Percentiles rank a stretch among this genome's conserved stretches.
phyloP scores from a whole-genome alignment of 2,113 vertebrate species.

The Platysternon megacephalum region DNA sequence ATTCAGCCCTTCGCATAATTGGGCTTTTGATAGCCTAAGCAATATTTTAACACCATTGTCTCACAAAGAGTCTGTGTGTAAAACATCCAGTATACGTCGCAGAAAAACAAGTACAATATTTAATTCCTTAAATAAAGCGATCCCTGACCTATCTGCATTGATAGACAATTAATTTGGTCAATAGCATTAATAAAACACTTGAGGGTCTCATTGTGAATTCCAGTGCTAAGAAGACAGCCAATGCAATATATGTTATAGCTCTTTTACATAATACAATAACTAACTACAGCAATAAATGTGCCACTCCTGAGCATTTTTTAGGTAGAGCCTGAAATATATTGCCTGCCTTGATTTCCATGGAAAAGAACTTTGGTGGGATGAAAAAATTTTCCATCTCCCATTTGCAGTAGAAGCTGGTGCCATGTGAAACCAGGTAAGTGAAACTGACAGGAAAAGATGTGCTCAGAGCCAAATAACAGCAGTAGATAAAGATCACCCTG shows the following conservation, averaged over 20 bases:
- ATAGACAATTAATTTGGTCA: neutral
- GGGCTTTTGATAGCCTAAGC: neutral
- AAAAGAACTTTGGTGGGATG: constrained; percentile 62
- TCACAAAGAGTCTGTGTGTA: neutral
- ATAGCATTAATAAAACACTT: neutral
- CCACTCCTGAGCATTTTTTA: neutral
- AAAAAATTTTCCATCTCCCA: constrained; percentile 14
- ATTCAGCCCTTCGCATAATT: neutral
- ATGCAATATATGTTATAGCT: constrained; percentile 3
- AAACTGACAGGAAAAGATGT: constrained; percentile 38
- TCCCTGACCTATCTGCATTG: neutral
- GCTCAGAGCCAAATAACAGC: constrained; percentile 49
- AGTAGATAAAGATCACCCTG: constrained; percentile 49
- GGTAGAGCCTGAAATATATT: neutral
- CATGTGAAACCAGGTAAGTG: constrained; percentile 49
- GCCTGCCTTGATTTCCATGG: neutral
- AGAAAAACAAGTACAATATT: neutral
- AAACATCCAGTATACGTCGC: neutral
- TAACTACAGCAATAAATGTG: constrained; percentile 6
- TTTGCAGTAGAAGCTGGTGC: constrained; percentile 35
- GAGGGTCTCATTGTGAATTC: neutral
- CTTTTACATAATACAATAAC: constrained; percentile 27
- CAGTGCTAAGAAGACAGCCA: neutral
- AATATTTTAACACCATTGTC: rapidly evolving
- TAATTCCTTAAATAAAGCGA: neutral